Evolutionary conservation across 1,140 invertebrate genomes (phyloP), one percentile per base, ranked within the genome.

Genomic region (Calephelis virginiensis): DNA sequence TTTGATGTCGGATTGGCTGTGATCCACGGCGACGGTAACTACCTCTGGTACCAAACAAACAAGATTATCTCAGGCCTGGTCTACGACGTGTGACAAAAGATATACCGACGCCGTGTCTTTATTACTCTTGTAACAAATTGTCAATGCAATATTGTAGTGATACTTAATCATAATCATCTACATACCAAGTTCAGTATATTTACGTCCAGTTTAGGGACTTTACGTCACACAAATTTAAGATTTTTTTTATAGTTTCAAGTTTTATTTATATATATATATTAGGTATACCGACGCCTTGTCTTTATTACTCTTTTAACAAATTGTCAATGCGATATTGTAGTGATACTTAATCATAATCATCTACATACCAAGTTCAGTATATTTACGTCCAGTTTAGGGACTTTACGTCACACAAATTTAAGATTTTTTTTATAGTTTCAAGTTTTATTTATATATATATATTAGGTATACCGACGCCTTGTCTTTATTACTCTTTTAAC

Each of bases 1-100:
- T 86, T 88, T 88, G 83, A 88, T 85, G 82, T 86, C 71, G 76
- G 69, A 77, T 83, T 88, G 85, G 83, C 83, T 76, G 66, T 63
- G 70, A 78, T 85, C 83, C 85, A 86, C 80, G 28, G 68, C 67
- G 70, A 76, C 70, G 69, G 63, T 71, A 72, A 73, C 69, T 73
- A 74, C 72, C 72, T 78, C 68, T 72, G 74, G 70, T 74, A 76
- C 69, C 70, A 74, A 76, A 76, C 74, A 72, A 74, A 68, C 71
- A 40, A 72, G 65, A 72, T 67, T 71, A 73, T 71, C 69, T 68
- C 69, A 69, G 69, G 59, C 61, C 67, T 67, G 67, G 56, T 64
- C 53, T 61, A 66, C 48, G 46, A 69, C 53, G 63, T 69, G 67
- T 68, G 63, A 69, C 67, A 69, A 40, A 63, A 72, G 61, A 72